A percentile compares a stretch with the other conserved stretches of the same genome.
Conservation (phyloP, 2,113 vertebrate genomes). For the Poicephalus gulielmi region DNA sequence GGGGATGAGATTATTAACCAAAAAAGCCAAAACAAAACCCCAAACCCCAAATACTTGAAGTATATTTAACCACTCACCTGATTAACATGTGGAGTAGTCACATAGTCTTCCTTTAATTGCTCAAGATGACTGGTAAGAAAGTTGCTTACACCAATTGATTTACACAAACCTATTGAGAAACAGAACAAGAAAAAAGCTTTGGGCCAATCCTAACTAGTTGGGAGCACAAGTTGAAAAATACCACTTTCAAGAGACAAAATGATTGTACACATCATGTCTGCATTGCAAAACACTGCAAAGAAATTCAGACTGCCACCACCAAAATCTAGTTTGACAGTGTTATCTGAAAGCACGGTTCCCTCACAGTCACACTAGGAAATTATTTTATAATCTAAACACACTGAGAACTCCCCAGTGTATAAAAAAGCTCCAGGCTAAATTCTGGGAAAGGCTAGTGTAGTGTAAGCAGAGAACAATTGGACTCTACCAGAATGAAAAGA, state of each 20-base stretch:
- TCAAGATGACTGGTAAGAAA: constrained; percentile 83
- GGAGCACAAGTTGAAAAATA: neutral
- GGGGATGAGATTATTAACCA: neutral
- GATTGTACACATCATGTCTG: neutral
- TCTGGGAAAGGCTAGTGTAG: constrained; percentile 74
- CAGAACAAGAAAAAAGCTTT: neutral
- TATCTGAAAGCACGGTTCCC: constrained; percentile 18
- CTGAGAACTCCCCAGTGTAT: constrained; percentile 72
- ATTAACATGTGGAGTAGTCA: constrained; percentile 76
- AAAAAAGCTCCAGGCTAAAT: constrained; percentile 66
- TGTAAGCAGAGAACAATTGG: constrained; percentile 77
- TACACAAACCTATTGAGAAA: constrained; percentile 74
- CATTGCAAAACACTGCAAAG: neutral
- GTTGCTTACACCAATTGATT: constrained; percentile 82
- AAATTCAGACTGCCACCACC: neutral
- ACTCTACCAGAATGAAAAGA: constrained; percentile 77
- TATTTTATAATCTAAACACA: constrained; percentile 68
- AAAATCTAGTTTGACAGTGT: constrained; percentile 16
- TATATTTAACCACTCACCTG: constrained; percentile 66
- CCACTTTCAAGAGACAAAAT: neutral
- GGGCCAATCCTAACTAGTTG: neutral
- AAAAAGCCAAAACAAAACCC: neutral
- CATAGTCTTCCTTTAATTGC: constrained; percentile 79
- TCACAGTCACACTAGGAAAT: constrained; percentile 53
- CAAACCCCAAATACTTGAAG: neutral